Base-by-base conservation (phyloP, 2,797 vertebrate species). In the Microctenopoma steveboyesi region DNA sequence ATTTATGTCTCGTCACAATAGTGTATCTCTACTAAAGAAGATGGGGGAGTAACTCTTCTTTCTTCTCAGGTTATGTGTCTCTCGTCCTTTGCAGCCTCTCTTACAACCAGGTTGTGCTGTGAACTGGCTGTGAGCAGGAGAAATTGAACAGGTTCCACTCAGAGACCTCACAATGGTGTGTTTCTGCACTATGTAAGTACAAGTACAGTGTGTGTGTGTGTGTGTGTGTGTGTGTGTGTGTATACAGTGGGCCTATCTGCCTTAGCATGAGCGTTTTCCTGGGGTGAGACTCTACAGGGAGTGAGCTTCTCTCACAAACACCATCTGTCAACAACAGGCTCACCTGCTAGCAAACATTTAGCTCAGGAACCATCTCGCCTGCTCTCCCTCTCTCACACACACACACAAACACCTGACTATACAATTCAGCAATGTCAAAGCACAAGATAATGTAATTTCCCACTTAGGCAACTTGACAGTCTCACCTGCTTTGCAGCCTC, bases 251-350 rank as follows among this genome's bases (percentile, higher is more conserved):
- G 91, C 82, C 91, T 88, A 88, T 88, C 64, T 59, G 69, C 35
- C 46, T 84, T 85, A 76, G 72, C 72, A 79, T 86, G 87, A 82
- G 82, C 62, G 63, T 92, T 92, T 94, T 94, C 93, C 82, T 81
- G 90, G 93, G 91, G 93, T 86, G 81, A 82, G 59, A 78, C 94
- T 94, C 95, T 94, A 94, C 94, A 92, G 95, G 95, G 94, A 95
- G 86, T 73, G 91, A 94, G 94, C 92, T 88, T 85, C 51, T 89
- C 82, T 91, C 88, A 73, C 94, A 92, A 94, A 93, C 88, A 94
- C 96, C 97, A 96, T 97, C 96, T 98, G 96, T 94, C 95, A 92
- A 91, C 88, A 92, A 93, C 92, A 93, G 92, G 92, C 90, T 93
- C 92, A 94, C 93, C 94, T 94, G 92, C 92, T 91, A 93, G 92